Conservation (phyloP, 1,140 invertebrate species). For the Drosophila pallidifrons region DNA sequence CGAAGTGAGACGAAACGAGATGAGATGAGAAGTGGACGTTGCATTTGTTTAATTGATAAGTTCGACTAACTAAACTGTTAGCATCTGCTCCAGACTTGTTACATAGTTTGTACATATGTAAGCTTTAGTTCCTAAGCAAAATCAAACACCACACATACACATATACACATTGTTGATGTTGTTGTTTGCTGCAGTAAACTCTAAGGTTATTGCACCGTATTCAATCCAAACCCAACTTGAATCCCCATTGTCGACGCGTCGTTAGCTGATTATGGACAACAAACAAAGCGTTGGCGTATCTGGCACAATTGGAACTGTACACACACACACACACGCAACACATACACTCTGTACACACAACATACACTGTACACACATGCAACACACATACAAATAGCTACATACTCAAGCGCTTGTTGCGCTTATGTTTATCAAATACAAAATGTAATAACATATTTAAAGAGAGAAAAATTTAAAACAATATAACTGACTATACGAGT, state of each 20-base stretch:
- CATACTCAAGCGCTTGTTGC: slow-evolving; percentile 57
- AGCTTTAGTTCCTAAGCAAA: slow-evolving; percentile 45
- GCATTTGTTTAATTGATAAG: slow-evolving; percentile 77
- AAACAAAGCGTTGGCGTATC: slow-evolving; percentile 49
- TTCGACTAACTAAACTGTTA: slow-evolving; percentile 55
- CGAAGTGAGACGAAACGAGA: slow-evolving; percentile 3
- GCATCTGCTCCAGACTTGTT: slow-evolving; percentile 69
- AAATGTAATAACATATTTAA: slow-evolving; percentile 55
- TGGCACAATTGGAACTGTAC: slow-evolving; percentile 31
- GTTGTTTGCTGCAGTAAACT: slow-evolving; percentile 31
- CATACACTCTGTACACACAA: slow-evolving; percentile 24
- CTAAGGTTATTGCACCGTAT: slow-evolving; percentile 45
- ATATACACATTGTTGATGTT: slow-evolving; percentile 27
- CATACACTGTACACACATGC: slow-evolving; percentile 30
- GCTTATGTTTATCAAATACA: slow-evolving; percentile 60
- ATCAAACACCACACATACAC: slow-evolving; percentile 21
- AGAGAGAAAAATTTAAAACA: slow-evolving; percentile 22
- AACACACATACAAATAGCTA: slow-evolving; percentile 24
- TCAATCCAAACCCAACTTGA: slow-evolving; percentile 24
- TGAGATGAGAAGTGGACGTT: slow-evolving; percentile 35
- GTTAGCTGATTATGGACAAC: slow-evolving; percentile 37
- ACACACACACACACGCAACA: slow-evolving; percentile 37
- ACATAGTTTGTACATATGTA: slow-evolving; percentile 68
- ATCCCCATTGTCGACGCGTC: slow-evolving; percentile 25
- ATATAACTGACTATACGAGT: slow-evolving; percentile 31